Percentiles rank a stretch among this genome's conserved stretches.
phyloP scores from a whole-genome alignment of 2,113 vertebrate species.

The Geococcyx californianus region DNA sequence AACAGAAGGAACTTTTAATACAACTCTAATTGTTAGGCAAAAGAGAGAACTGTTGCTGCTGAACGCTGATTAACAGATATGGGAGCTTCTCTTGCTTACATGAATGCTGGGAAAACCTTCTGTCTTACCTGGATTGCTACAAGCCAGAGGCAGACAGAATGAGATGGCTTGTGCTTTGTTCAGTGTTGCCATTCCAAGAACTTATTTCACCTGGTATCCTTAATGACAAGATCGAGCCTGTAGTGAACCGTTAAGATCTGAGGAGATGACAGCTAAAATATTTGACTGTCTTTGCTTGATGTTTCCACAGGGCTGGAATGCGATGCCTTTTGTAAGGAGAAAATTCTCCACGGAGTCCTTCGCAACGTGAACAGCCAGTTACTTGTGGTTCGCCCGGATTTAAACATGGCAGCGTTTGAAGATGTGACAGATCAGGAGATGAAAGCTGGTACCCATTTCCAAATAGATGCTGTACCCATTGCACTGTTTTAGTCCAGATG shows the following conservation, averaged over 20 bases:
- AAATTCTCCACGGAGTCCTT: slow-evolving; percentile 1
- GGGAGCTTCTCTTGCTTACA: neutral
- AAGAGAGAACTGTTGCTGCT: neutral
- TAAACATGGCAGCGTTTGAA: slow-evolving; percentile 51
- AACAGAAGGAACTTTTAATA: neutral
- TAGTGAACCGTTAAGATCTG: neutral
- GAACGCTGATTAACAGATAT: neutral
- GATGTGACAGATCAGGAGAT: slow-evolving; percentile 62
- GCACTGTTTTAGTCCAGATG: neutral
- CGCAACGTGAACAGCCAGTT: slow-evolving; percentile 62
- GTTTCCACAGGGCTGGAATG: slow-evolving; percentile 61
- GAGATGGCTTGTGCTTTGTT: too few relatives aligned
- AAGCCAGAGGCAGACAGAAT: neutral
- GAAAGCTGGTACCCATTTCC: neutral
- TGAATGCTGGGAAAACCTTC: neutral
- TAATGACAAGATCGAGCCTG: neutral
- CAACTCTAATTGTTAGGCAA: neutral
- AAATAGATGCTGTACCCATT: neutral
- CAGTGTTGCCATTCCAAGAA: neutral
- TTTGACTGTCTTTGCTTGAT: neutral
- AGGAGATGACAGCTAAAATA: neutral
- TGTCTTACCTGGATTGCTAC: neutral
- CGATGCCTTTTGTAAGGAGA: slow-evolving; percentile 54
- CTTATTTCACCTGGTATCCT: neutral
- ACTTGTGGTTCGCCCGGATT: slow-evolving; percentile 50